A percentile compares a stretch with the other conserved stretches of the same genome.
Evolutionary conservation across 2,797 vertebrate genomes (phyloP).

Genomic region (Intellagama lesueurii): DNA sequence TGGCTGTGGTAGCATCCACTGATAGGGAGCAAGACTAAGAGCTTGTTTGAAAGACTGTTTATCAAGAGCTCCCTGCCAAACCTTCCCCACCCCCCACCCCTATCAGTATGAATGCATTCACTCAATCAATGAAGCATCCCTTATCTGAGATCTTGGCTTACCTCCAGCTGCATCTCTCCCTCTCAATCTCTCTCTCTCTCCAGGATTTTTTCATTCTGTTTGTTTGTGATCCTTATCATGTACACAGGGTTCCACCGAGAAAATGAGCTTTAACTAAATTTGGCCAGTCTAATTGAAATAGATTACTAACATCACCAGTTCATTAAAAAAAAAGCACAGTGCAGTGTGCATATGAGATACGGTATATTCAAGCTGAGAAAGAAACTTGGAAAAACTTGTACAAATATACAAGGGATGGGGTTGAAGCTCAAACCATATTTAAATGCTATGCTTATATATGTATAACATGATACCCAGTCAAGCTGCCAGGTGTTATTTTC

Average conservation of each 20-base stretch:
- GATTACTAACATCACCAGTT: conserved; percentile 53
- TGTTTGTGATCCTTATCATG: conserved; percentile 69
- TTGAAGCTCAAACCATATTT: conserved; percentile 30
- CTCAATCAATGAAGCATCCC: conserved; percentile 73
- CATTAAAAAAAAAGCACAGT: conserved; percentile 20
- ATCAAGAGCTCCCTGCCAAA: conserved; percentile 66
- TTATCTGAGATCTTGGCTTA: conserved; percentile 73
- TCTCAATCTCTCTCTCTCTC: conserved; percentile 44
- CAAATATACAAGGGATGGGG: neutral
- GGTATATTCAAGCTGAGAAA: conserved; percentile 23
- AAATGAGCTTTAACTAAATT: conserved; percentile 53
- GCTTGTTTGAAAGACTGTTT: conserved; percentile 69
- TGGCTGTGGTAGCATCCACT: conserved; percentile 69
- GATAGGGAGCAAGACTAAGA: conserved; percentile 62
- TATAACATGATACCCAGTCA: neutral
- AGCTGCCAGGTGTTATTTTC: conserved; percentile 21
- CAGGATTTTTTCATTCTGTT: conserved; percentile 69
- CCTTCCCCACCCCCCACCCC: conserved; percentile 51
- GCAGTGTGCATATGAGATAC: conserved; percentile 17
- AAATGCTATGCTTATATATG: neutral
- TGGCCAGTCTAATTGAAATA: conserved; percentile 50
- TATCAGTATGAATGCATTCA: conserved; percentile 68
- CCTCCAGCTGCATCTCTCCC: conserved; percentile 64
- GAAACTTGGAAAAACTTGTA: conserved; percentile 24
- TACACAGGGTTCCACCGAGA: conserved; percentile 51